Base-by-base conservation (phyloP, 2,797 vertebrate genomes). In the Ptychadena robeensis region DNA sequence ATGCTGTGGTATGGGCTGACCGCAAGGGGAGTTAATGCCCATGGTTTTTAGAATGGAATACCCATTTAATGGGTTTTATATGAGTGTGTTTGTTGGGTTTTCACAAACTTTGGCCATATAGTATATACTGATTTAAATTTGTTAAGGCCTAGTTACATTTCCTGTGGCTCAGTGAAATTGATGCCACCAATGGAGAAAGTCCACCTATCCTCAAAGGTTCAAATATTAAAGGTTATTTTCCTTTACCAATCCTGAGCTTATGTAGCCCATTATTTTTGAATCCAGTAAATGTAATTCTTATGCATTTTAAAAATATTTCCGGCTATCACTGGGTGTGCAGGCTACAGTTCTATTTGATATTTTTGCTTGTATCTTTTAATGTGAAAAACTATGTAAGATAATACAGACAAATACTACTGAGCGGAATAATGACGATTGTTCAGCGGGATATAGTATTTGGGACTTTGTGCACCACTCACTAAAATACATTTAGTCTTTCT, bases 401-500 rank as follows among this genome's bases (percentile, higher is more conserved):
- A 18, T n/a, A 48, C 63, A 34, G 64, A n/a, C 38, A 9, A 70
- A 22, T 18, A 44, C 32, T 30, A 69, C 34, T 5, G 14, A 69
- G 40, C 8, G 28, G 34, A 31, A 76, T 61, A 61, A 67, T 67
- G 48, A 9, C 25, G 53, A 69, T 34, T 37, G 48, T n/a, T 22
- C 31, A 38, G 64, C 63, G 2, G 31, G 75, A 67, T 22, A 25
- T 28, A 25, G 18, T 28, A 12, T 11, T 8, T 22, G 63, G 32
- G 8, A 18, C n/a, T 37, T 82, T 11, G 30, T 25, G 18, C 15
- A 22, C 14, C 30, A 30, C 31, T 63, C 48, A 64, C 59, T 76
- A 63, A 57, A 57, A 83, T 66, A 72, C 59, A 83, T 66, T 79
- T 74, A 70, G 64, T 70, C 57, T 30, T 48, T 37, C 15, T 65